phyloP scores from a whole-genome alignment of 2,888 invertebrate species.

The Sussaba pulchella region DNA sequence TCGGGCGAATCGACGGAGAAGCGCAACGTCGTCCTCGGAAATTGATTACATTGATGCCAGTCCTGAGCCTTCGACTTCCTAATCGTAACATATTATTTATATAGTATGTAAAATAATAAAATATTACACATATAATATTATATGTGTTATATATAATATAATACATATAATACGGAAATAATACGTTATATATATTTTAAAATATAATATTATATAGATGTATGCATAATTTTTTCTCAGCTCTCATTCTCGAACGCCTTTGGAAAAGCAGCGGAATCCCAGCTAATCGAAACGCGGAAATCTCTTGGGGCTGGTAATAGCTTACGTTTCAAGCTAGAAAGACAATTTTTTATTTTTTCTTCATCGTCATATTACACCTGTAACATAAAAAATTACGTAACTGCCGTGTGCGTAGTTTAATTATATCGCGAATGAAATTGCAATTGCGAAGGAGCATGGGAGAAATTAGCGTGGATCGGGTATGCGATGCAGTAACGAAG shows the following conservation, averaged over 20 bases:
- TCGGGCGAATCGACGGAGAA: constrained; percentile 69
- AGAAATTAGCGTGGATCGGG: constrained; percentile 6
- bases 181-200: too few relatives aligned
- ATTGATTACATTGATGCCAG: constrained; percentile 81
- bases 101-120: too few relatives aligned
- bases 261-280: not conserved
- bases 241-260: not conserved
- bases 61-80: constrained; percentile 80
- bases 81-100: constrained; percentile 53
- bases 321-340: constrained; percentile 6
- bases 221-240: not conserved
- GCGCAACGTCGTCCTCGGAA: constrained; percentile 75
- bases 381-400: constrained; percentile 18
- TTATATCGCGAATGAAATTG: constrained; percentile 5
- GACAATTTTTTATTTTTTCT: too few relatives aligned
- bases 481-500: constrained; percentile 20
- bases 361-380: constrained; percentile 2
- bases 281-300: not conserved
- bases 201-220: too few relatives aligned
- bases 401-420: constrained; percentile 8
- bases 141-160: too few relatives aligned
- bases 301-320: not conserved
- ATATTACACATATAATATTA: too few relatives aligned
- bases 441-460: not conserved
- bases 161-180: too few relatives aligned